phyloP scores from a whole-genome alignment of 2,113 vertebrate genomes.

The Uropsilus gracilis region DNA sequence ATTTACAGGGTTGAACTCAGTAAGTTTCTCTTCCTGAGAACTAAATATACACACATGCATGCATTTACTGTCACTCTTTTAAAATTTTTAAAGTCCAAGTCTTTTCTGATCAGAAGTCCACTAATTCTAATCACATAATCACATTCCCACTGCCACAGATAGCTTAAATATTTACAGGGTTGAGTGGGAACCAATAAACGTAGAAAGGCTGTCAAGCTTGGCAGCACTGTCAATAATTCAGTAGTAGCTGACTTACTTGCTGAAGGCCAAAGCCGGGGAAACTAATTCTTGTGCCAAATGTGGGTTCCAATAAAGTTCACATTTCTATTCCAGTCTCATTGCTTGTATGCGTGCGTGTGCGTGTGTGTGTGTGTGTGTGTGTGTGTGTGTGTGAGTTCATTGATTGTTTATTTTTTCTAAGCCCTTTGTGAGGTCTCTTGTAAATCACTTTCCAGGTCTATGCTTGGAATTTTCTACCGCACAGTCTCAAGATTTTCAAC shows the following conservation, averaged over 20 bases:
- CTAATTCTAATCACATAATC: constrained; percentile 30
- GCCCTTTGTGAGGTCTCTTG: constrained; percentile 52
- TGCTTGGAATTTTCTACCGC: constrained; percentile 48
- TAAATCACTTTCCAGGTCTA: constrained; percentile 41
- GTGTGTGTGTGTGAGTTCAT: constrained; percentile 24
- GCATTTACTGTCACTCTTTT: not conserved
- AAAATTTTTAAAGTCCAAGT: not conserved
- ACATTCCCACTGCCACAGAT: not conserved
- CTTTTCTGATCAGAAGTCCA: constrained; percentile 44
- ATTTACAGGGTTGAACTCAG: not conserved
- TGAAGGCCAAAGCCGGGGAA: constrained; percentile 40
- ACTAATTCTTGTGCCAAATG: constrained; percentile 13
- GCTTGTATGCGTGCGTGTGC: not conserved
- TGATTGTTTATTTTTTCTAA: constrained; percentile 62
- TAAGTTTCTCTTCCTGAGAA: not conserved
- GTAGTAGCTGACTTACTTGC: not conserved
- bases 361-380: not conserved
- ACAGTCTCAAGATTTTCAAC: constrained; percentile 62
- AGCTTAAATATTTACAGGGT: constrained; percentile 59
- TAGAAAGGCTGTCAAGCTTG: constrained; percentile 32
- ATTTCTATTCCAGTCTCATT: constrained; percentile 27
- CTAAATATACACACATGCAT: not conserved
- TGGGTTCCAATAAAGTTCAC: constrained; percentile 2
- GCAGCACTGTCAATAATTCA: constrained; percentile 35
- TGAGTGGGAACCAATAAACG: not conserved